These are phyloP conservation scores for Diacarnus erythraeanus DNA, from an alignment of 37 sponge, comb jelly and placozoan genomes.

Conservation along the genomic window DNA sequence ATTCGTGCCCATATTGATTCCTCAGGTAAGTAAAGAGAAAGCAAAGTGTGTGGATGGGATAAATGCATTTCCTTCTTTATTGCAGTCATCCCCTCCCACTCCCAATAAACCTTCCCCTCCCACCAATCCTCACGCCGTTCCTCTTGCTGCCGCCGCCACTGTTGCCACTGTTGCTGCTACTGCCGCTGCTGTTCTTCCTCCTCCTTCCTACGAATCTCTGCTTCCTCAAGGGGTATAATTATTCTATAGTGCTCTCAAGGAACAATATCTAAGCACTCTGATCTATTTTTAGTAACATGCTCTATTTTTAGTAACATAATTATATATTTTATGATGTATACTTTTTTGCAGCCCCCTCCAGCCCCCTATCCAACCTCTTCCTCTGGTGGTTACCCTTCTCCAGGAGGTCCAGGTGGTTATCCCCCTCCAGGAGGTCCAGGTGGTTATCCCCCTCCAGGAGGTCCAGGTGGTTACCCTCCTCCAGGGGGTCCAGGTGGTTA, in stretches of 20 bases:
- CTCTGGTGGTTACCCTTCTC: conserved; percentile 10
- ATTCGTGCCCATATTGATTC: conserved; percentile 17
- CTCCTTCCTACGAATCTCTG: too few relatives aligned
- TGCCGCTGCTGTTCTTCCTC: neutral
- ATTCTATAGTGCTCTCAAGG: too few relatives aligned
- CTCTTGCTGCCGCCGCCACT: neutral
- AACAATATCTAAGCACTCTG: too few relatives aligned
- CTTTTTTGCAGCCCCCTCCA: neutral
- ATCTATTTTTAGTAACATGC: too few relatives aligned
- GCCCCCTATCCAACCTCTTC: neutral
- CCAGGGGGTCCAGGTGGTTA: neutral
- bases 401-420: neutral
- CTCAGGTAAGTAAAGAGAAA: conserved; percentile 16
- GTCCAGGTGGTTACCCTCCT: neutral
- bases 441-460: too few relatives aligned
- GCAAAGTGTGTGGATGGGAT: neutral
- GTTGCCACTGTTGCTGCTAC: neutral
- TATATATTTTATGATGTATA: neutral
- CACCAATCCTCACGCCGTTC: neutral
- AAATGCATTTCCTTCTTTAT: neutral
- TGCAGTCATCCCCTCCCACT: too few relatives aligned
- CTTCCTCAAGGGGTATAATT: too few relatives aligned
- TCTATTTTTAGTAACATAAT: neutral
- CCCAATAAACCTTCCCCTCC: neutral
- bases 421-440: neutral